phyloP scores from a whole-genome alignment of 2,113 vertebrate genomes.

The Esox niger region DNA sequence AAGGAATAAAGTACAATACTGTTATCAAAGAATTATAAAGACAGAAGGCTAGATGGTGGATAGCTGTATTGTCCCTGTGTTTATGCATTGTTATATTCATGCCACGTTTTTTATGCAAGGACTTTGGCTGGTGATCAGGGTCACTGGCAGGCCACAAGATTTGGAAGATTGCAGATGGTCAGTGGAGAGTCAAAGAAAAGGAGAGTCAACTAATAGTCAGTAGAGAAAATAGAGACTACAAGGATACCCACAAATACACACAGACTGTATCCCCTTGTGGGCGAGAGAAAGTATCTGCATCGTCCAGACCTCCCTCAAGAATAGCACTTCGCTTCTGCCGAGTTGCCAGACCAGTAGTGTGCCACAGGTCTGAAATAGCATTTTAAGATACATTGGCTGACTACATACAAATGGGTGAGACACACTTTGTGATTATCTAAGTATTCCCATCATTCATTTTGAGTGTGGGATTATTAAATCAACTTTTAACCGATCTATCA shows the following conservation, averaged over 20 bases:
- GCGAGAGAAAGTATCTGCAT: no score
- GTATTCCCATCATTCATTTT: no score
- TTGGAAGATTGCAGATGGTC: slow-evolving; percentile 14
- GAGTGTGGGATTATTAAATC: no score
- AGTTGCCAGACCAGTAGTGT: no score
- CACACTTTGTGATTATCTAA: no score
- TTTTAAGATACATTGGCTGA: no score
- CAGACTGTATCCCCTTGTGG: no score
- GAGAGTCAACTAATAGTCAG: background rate
- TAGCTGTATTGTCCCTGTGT: background rate
- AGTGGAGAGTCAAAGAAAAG: slow-evolving; percentile 6
- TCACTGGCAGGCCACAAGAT: background rate
- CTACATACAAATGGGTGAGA: no score
- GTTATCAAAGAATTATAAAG: slow-evolving; percentile 14
- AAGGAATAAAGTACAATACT: background rate
- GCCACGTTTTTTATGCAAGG: background rate
- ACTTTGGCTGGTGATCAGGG: background rate
- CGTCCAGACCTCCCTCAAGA: no score
- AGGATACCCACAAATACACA: background rate
- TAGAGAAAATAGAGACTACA: background rate
- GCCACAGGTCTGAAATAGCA: no score
- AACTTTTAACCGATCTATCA: no score
- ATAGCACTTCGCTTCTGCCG: no score
- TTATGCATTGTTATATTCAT: slow-evolving; percentile 29
- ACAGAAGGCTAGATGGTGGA: background rate